Evolutionary conservation across 2,797 vertebrate genomes (phyloP).

Genomic region (Phoeniculus purpureus): DNA sequence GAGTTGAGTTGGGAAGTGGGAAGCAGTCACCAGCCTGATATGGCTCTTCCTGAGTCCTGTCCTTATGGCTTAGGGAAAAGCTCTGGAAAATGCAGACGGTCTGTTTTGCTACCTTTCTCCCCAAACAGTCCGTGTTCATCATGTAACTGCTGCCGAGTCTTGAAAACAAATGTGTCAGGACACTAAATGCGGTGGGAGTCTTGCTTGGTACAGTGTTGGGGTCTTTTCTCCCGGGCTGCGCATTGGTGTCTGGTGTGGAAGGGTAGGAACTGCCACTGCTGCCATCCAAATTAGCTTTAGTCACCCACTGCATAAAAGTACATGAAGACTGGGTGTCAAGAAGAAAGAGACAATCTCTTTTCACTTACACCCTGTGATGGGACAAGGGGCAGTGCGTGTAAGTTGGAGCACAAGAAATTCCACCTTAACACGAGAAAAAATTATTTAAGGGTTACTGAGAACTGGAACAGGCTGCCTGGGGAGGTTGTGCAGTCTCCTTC

Average conservation of each 20-base stretch:
- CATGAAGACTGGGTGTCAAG: too few species aligned
- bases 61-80: neutral
- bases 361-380: too few species aligned
- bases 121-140: rapidly evolving
- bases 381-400: too few species aligned
- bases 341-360: too few species aligned
- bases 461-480: too few species aligned
- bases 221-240: neutral
- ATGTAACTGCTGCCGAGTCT: neutral
- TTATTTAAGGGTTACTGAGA: too few species aligned
- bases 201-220: rapidly evolving
- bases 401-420: too few species aligned
- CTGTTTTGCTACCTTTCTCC: neutral
- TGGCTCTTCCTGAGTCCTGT: neutral
- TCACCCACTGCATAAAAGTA: too few species aligned
- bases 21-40: neutral
- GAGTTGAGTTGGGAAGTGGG: neutral
- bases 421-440: too few species aligned
- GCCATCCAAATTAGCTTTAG: neutral
- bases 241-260: neutral
- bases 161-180: neutral
- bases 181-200: neutral
- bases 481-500: too few species aligned
- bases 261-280: rapidly evolving
- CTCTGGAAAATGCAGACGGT: neutral